Evolutionary conservation across 2,797 vertebrate genomes (phyloP).

Genomic region (Lemur catta): DNA sequence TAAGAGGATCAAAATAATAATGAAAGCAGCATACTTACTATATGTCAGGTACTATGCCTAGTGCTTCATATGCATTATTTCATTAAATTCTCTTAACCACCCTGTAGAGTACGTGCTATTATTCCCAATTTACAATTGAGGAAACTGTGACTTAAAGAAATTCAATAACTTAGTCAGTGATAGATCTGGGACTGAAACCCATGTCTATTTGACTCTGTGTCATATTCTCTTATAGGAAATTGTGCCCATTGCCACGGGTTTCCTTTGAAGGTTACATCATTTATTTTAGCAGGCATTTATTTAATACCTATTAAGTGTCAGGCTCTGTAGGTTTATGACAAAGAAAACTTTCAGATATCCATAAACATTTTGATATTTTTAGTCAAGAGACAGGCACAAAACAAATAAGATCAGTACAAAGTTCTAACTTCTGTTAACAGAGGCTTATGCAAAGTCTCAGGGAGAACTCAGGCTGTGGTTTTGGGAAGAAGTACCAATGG

Average conservation of each 20-base stretch:
- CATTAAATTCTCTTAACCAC: neutral
- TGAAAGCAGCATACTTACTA: neutral
- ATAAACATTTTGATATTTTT: too few species aligned
- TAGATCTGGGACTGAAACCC: neutral
- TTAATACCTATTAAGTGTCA: neutral
- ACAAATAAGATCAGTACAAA: neutral
- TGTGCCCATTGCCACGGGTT: neutral
- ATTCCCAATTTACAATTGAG: neutral
- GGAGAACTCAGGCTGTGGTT: neutral
- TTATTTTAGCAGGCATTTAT: slow-evolving; percentile 18
- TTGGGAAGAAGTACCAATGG: slow-evolving; percentile 18
- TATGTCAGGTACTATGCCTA: neutral
- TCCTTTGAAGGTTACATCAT: neutral
- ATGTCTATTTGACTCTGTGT: neutral
- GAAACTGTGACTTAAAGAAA: neutral
- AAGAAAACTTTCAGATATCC: too few species aligned
- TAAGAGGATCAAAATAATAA: slow-evolving; percentile 13
- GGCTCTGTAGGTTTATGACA: neutral
- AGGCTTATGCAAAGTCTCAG: neutral
- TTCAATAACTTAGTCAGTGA: neutral
- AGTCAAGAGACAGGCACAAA: neutral
- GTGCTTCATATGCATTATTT: slow-evolving; percentile 13
- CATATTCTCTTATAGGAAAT: neutral
- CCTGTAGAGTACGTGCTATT: neutral
- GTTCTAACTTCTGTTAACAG: slow-evolving; percentile 9